Percentiles rank a stretch among this genome's conserved stretches.
Conservation (phyloP, 2,797 vertebrate species). For the Diceros bicornis region DNA sequence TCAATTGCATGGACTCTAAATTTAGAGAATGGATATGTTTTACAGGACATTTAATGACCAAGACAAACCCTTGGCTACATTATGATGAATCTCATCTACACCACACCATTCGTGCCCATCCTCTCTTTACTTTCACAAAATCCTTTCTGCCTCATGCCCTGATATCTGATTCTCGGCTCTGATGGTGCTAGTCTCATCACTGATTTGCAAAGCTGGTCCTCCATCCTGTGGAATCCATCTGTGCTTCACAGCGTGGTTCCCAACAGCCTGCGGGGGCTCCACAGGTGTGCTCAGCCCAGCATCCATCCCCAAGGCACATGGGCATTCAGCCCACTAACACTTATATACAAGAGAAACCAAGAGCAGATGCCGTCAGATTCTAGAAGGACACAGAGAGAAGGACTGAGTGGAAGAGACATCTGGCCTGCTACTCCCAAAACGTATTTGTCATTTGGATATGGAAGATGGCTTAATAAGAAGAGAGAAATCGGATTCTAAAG, state of each 20-base stretch:
- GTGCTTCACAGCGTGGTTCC: not conserved
- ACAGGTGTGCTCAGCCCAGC: not conserved
- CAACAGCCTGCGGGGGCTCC: not conserved
- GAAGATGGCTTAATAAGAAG: conserved; percentile 24
- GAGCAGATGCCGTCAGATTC: not conserved
- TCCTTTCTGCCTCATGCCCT: not conserved
- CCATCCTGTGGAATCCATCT: conserved; percentile 54
- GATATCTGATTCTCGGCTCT: not conserved
- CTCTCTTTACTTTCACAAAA: conserved; percentile 15
- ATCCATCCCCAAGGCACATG: not conserved
- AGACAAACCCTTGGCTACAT: not conserved
- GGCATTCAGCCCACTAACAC: conserved; percentile 20
- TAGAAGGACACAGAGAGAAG: not conserved
- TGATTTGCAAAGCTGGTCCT: conserved; percentile 50
- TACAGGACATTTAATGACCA: not conserved
- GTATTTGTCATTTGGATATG: not conserved
- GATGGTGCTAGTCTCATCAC: not conserved
- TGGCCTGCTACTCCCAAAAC: not conserved
- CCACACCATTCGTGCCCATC: not conserved
- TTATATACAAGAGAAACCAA: not conserved
- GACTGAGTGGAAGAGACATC: not conserved
- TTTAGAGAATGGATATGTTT: conserved; percentile 5
- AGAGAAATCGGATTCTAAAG: conserved; percentile 12
- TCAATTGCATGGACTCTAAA: not conserved
- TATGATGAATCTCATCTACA: not conserved